Evolutionary conservation across 2,797 vertebrate genomes (phyloP).

Genomic region (Pyrocephalus nanus): DNA sequence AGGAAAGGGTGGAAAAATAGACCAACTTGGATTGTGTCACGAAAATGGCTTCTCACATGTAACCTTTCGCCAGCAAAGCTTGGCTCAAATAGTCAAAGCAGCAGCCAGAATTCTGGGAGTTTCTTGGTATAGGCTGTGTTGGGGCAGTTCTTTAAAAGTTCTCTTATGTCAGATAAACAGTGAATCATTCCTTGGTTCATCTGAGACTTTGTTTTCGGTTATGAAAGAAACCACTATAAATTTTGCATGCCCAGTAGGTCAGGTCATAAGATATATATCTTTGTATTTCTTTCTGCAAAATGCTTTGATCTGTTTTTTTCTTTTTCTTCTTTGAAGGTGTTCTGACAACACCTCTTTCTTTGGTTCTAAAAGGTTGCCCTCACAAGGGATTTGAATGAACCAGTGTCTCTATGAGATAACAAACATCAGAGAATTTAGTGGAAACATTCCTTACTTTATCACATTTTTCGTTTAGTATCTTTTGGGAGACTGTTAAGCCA

Average conservation of each 20-base stretch:
- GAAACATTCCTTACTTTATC: not conserved
- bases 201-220: not conserved
- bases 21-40: conserved; percentile 8
- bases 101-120: conserved; percentile 37
- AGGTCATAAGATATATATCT: not conserved
- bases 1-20: conserved; percentile 34
- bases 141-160: not conserved
- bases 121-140: conserved; percentile 1
- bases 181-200: conserved; percentile 23
- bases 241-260: not conserved
- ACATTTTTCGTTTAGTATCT: not conserved
- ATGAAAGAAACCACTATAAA: not conserved
- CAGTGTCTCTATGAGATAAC: not conserved
- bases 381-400: not conserved
- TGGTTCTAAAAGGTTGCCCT: not conserved
- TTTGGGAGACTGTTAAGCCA: not conserved
- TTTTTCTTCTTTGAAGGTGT: not conserved
- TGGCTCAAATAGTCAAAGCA: conserved; percentile 19
- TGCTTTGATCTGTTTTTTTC: not conserved
- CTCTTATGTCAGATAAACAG: conserved; percentile 20
- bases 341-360: not conserved
- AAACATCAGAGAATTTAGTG: not conserved
- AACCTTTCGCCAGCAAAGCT: conserved; percentile 1
- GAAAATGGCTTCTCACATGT: conserved; percentile 1
- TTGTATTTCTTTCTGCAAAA: conserved; percentile 10